These are phyloP conservation scores for Tapirus indicus DNA, from an alignment of 2,797 vertebrate species.

Conservation along the genomic window DNA sequence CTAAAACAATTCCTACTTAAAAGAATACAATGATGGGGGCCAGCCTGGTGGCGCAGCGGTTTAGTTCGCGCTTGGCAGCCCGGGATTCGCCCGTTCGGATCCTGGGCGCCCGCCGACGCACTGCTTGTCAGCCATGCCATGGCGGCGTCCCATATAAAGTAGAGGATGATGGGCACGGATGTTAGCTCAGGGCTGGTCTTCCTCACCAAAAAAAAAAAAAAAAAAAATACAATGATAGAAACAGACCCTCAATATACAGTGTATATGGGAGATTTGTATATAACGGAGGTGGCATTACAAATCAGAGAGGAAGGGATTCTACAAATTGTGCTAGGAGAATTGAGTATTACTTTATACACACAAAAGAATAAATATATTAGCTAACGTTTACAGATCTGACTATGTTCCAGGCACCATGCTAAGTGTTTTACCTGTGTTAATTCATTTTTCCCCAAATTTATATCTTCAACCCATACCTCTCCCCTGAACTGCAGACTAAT, in stretches of 20 bases:
- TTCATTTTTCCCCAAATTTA: not conserved
- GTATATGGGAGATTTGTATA: not conserved
- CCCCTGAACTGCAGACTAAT: not conserved
- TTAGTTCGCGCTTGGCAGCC: too few relatives aligned
- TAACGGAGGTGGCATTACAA: not conserved
- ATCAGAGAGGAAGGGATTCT: not conserved
- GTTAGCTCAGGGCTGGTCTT: not conserved
- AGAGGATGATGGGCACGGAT: too few relatives aligned
- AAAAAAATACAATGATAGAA: not conserved
- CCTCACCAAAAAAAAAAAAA: too few relatives aligned
- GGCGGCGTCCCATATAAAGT: too few relatives aligned
- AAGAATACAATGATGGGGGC: not conserved
- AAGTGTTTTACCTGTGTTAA: not conserved
- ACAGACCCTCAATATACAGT: not conserved
- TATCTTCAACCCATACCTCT: not conserved
- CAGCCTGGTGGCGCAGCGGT: too few relatives aligned
- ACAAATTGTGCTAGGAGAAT: not conserved
- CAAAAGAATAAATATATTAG: not conserved
- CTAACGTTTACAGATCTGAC: constrained; percentile 4
- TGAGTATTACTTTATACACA: not conserved
- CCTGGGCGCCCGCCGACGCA: too few relatives aligned
- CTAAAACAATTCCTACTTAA: constrained; percentile 41
- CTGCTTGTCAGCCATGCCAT: too few relatives aligned
- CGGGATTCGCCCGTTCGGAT: too few relatives aligned
- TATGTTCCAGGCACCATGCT: not conserved